A percentile compares a stretch with the other conserved stretches of the same genome.
Evolutionary conservation across 1,140 invertebrate species (phyloP).

Genomic region (Drosophila arizonae): DNA sequence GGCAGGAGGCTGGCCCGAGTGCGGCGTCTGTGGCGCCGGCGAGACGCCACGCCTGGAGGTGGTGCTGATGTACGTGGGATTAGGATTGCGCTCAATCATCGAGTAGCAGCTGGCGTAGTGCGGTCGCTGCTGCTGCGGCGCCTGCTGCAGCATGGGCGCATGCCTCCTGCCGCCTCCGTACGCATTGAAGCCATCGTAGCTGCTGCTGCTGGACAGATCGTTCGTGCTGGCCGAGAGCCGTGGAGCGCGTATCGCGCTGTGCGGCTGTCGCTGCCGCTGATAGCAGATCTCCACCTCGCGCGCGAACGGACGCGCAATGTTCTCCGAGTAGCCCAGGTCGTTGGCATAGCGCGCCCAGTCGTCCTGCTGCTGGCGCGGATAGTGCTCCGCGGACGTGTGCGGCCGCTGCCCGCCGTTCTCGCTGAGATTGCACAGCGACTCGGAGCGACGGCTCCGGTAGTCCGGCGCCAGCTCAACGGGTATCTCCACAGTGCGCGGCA

Average conservation of each 20-base stretch:
- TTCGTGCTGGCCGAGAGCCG: conserved; percentile 72
- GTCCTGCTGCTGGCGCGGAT: conserved; percentile 47
- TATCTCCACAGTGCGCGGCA: conserved; percentile 59
- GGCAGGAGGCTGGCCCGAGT: conserved; percentile 66
- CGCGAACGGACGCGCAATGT: conserved; percentile 74
- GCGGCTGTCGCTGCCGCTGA: conserved; percentile 51
- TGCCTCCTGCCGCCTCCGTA: conserved; percentile 62
- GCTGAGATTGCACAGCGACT: conserved; percentile 70
- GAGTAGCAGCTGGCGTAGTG: conserved; percentile 81
- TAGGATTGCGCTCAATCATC: conserved; percentile 83
- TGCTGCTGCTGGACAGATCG: conserved; percentile 58
- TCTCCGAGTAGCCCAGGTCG: conserved; percentile 78
- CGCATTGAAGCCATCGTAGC: conserved; percentile 67
- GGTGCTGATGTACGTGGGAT: conserved; percentile 83
- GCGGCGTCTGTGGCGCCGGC: conserved; percentile 82
- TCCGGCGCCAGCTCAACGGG: conserved; percentile 59
- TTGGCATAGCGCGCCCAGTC: conserved; percentile 75
- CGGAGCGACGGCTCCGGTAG: conserved; percentile 55
- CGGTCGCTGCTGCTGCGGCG: conserved; percentile 62
- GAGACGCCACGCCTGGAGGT: conserved; percentile 83
- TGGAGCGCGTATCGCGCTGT: conserved; percentile 63
- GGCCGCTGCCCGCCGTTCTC: conserved; percentile 53
- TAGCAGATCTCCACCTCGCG: conserved; percentile 81
- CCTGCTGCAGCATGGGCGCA: conserved; percentile 69
- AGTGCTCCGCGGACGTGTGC: conserved; percentile 59